These are phyloP conservation scores for Nephrocerus scutellatus DNA, from an alignment of 2,888 invertebrate species.

Conservation along the genomic window DNA sequence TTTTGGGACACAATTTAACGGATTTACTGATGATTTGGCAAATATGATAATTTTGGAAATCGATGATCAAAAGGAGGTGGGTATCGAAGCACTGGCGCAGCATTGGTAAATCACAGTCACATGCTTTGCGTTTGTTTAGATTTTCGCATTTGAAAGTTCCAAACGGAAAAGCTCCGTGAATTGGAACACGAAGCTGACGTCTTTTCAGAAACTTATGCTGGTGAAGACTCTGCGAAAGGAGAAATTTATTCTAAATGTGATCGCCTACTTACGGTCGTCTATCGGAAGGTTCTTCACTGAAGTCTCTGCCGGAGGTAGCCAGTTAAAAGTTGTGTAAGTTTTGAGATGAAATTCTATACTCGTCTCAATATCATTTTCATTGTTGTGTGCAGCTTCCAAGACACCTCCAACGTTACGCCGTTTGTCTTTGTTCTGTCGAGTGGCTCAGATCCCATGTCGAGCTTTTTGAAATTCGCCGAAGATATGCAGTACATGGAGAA, in stretches of 20 bases:
- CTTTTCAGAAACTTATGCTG: conserved; percentile 76
- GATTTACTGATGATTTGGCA: conserved; percentile 52
- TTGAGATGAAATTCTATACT: conserved; percentile 1
- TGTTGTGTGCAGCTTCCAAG: conserved; percentile 55
- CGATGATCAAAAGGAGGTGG: conserved; percentile 52
- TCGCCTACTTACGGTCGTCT: conserved; percentile 69
- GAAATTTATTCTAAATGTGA: conserved; percentile 72
- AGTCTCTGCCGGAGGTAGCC: conserved; percentile 60
- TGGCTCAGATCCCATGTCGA: conserved; percentile 81
- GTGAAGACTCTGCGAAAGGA: conserved; percentile 71
- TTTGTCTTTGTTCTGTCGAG: conserved; percentile 80
- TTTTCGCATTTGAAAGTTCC: conserved; percentile 51
- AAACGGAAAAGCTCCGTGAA: conserved; percentile 42
- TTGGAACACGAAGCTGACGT: conserved; percentile 59
- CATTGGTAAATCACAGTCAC: neutral
- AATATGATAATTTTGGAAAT: conserved; percentile 54
- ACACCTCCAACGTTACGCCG: conserved; percentile 66
- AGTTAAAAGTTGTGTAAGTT: conserved; percentile 40
- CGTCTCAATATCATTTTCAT: conserved; percentile 21
- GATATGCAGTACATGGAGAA: conserved; percentile 65
- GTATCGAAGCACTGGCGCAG: neutral
- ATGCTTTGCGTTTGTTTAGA: conserved; percentile 47
- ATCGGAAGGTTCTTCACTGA: conserved; percentile 76
- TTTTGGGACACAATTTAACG: conserved; percentile 51
- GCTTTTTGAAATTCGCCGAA: conserved; percentile 72